Conservation (phyloP, 2,113 vertebrate species). For the Dissostichus mawsoni region DNA sequence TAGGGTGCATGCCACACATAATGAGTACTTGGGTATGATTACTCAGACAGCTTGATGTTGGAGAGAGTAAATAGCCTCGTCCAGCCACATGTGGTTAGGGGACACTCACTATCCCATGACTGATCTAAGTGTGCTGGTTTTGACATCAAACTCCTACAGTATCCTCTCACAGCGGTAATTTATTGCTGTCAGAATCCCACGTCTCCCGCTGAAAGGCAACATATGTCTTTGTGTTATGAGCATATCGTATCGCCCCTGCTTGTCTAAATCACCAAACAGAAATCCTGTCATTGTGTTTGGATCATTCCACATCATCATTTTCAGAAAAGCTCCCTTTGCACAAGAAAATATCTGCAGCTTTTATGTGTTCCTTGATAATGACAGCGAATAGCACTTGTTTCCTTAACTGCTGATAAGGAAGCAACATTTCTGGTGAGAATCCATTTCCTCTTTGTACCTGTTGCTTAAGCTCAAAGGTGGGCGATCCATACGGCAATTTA, state of each 20-base stretch:
- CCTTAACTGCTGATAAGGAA: constrained; percentile 53
- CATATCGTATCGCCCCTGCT: constrained; percentile 47
- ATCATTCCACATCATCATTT: constrained; percentile 65
- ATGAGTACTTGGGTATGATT: constrained; percentile 66
- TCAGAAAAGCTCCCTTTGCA: constrained; percentile 56
- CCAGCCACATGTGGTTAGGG: constrained; percentile 44
- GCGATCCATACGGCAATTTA: constrained; percentile 63
- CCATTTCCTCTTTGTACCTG: constrained; percentile 68
- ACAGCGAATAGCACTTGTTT: constrained; percentile 67
- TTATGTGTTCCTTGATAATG: constrained; percentile 72
- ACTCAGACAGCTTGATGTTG: constrained; percentile 60
- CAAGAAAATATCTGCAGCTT: constrained; percentile 67
- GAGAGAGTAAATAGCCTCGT: constrained; percentile 66
- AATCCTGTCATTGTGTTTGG: constrained; percentile 54
- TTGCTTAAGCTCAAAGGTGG: constrained; percentile 73
- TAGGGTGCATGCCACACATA: constrained; percentile 57
- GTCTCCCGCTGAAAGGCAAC: constrained; percentile 42
- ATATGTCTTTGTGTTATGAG: constrained; percentile 44
- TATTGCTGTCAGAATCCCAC: constrained; percentile 50
- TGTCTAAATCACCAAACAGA: constrained; percentile 49
- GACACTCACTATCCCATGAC: constrained; percentile 53
- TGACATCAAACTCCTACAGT: constrained; percentile 34
- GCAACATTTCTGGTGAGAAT: constrained; percentile 58
- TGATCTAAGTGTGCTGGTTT: constrained; percentile 59
- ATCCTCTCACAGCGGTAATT: constrained; percentile 41